Conservation (phyloP, 1,140 invertebrate genomes). For the Portunus trituberculatus region DNA sequence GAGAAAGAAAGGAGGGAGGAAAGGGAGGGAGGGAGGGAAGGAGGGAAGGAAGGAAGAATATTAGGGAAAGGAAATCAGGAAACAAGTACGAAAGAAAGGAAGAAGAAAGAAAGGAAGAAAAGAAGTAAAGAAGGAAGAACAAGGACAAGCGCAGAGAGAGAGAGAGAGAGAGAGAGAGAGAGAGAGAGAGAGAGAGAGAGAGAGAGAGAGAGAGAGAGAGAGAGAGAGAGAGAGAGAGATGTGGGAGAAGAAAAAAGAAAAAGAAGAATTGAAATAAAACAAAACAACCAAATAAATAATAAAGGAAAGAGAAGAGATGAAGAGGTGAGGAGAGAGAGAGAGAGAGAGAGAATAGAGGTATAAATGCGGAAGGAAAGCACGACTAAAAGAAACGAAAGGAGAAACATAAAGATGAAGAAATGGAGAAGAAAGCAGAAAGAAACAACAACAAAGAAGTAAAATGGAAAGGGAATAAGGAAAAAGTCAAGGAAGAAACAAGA, state of each 20-base stretch:
- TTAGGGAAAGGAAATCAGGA: neutral
- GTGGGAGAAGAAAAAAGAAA: too few species aligned
- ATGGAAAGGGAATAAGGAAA: neutral
- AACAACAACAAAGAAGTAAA: neutral
- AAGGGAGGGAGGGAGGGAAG: neutral
- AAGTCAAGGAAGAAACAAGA: too few species aligned
- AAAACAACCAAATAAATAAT: neutral
- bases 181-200: neutral
- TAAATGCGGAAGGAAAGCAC: too few species aligned
- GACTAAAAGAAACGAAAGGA: neutral
- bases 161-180: neutral
- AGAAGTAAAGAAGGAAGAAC: neutral
- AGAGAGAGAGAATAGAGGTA: too few species aligned
- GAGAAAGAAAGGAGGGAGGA: too few species aligned
- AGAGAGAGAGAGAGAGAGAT: neutral
- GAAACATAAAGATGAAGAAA: neutral
- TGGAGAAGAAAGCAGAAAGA: too few species aligned
- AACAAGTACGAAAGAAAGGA: neutral
- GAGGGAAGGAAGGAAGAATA: neutral
- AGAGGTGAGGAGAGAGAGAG: too few species aligned
- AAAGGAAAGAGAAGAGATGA: too few species aligned
- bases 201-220: neutral
- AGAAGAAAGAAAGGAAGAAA: neutral
- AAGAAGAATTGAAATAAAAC: too few species aligned
- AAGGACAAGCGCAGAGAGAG: neutral